A percentile compares a stretch with the other conserved stretches of the same genome.
phyloP scores from a whole-genome alignment of 2,888 invertebrate species.

The Philonicus albiceps region DNA sequence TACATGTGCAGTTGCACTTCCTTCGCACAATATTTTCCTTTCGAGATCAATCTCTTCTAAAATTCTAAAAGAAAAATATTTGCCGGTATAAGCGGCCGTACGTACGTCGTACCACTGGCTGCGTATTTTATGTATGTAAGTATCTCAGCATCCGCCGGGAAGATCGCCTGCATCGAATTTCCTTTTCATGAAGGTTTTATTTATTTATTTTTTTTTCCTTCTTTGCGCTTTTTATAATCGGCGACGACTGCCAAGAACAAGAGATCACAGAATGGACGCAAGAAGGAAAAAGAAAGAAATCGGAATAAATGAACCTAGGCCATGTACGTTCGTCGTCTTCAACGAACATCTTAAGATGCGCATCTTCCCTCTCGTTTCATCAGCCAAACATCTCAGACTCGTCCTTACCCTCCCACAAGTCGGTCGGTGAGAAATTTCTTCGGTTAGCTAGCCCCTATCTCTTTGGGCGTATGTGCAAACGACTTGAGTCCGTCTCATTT shows the following conservation, averaged over 20 bases:
- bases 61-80: conserved; percentile 26
- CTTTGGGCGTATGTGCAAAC: not conserved
- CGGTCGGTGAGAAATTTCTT: conserved; percentile 1
- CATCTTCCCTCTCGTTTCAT: not conserved
- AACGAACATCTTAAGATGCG: not conserved
- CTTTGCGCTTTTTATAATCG: conserved; percentile 21
- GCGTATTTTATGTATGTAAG: conserved; percentile 31
- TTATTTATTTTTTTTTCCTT: conserved; percentile 19
- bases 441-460: not conserved
- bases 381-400: not conserved
- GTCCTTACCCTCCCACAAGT: conserved; percentile 38
- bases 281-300: conserved; percentile 33
- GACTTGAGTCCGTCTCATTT: conserved; percentile 15
- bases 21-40: conserved; percentile 17
- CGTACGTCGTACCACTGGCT: not conserved
- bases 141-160: conserved; percentile 33
- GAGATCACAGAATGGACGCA: conserved; percentile 16
- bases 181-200: conserved; percentile 22
- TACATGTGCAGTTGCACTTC: conserved; percentile 33
- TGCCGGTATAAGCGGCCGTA: not conserved
- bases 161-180: conserved; percentile 39
- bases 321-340: conserved; percentile 27
- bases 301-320: conserved; percentile 42
- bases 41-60: conserved; percentile 1
- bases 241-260: conserved; percentile 31